Percentiles rank a stretch among this genome's conserved stretches.
Evolutionary conservation across 2,113 vertebrate genomes (phyloP).

Genomic region (Aramus guarauna): DNA sequence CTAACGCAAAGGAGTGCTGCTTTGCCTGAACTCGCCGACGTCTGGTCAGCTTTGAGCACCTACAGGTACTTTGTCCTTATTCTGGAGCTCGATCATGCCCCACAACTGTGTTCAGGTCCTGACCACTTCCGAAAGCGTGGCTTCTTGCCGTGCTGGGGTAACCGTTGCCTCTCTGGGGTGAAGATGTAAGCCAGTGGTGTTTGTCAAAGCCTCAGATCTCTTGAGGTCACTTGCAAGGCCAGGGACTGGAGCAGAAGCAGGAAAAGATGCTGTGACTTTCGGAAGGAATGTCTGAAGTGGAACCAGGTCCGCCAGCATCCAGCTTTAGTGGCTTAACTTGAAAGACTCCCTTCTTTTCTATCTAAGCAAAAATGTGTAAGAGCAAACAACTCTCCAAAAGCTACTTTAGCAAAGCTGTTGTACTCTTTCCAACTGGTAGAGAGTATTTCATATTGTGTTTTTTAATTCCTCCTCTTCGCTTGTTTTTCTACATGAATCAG

Average conservation of each 20-base stretch:
- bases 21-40: background rate
- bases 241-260: background rate
- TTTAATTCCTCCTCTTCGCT: background rate
- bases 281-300: background rate
- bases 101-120: rapidly evolving
- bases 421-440: background rate
- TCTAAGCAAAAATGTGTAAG: background rate
- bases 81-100: rapidly evolving
- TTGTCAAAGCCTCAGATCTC: background rate
- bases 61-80: rapidly evolving
- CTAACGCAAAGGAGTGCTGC: rapidly evolving
- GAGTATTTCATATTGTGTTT: background rate
- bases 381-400: background rate
- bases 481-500: background rate
- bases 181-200: background rate
- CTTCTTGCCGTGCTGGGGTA: rapidly evolving
- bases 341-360: background rate
- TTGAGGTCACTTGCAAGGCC: background rate
- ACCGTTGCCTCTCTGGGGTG: background rate
- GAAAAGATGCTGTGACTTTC: background rate
- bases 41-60: background rate
- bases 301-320: background rate
- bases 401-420: background rate
- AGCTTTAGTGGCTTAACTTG: background rate
- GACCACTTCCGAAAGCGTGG: rapidly evolving